Percentiles rank a stretch among this genome's conserved stretches.
Evolutionary conservation across 2,113 vertebrate genomes (phyloP).

Genomic region (Strix uralensis): DNA sequence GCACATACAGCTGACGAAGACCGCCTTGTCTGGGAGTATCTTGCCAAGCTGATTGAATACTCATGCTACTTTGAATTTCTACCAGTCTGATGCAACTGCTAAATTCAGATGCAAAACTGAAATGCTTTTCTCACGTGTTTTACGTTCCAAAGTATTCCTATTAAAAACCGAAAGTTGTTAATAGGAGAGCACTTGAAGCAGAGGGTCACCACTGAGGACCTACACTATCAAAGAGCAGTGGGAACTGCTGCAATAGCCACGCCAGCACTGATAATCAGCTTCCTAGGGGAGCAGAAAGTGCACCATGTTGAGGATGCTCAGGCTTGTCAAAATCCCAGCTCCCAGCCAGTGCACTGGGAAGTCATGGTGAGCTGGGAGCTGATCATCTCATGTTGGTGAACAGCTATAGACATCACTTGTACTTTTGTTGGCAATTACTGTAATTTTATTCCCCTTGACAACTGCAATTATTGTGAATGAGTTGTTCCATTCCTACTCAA

Average conservation of each 20-base stretch:
- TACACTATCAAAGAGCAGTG: not conserved
- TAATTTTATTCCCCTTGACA: not conserved
- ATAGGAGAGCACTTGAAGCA: not conserved
- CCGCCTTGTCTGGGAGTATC: not conserved
- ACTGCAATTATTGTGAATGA: not conserved
- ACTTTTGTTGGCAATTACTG: not conserved
- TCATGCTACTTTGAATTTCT: not conserved
- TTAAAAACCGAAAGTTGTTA: not conserved
- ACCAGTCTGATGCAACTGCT: not conserved
- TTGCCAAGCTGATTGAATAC: not conserved
- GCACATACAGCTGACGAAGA: not conserved
- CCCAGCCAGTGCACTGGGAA: not conserved
- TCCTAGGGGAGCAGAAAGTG: not conserved
- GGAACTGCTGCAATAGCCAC: not conserved
- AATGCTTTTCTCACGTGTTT: not conserved
- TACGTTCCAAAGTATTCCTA: not conserved
- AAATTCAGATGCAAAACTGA: not conserved
- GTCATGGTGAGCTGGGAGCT: not conserved
- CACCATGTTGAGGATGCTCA: not conserved
- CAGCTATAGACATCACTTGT: not conserved
- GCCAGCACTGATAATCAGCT: not conserved
- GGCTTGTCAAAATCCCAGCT: not conserved
- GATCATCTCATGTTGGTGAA: not conserved
- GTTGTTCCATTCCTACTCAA: not conserved
- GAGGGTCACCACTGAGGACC: not conserved